phyloP scores from a whole-genome alignment of 1,140 invertebrate genomes.

The Caenorhabditis brenneri region DNA sequence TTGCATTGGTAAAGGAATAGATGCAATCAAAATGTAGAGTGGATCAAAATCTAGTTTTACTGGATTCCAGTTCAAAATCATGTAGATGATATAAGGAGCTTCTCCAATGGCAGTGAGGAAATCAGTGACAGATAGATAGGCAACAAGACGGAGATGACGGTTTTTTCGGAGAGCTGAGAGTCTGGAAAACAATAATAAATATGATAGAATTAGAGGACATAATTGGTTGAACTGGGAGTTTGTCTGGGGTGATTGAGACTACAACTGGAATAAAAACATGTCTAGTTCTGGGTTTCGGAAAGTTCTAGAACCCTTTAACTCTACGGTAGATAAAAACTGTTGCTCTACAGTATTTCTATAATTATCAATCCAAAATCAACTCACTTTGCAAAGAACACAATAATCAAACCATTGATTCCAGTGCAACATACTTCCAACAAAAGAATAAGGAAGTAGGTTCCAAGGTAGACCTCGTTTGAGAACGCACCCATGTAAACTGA shows the following conservation, averaged over 20 bases:
- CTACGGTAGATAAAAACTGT: no score
- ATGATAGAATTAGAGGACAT: no score
- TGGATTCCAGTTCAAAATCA: slow-evolving; percentile 25
- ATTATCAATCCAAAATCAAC: no score
- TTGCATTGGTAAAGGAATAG: neutral
- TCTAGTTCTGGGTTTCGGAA: no score
- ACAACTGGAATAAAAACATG: no score
- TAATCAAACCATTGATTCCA: neutral
- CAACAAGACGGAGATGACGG: neutral
- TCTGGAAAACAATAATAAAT: neutral
- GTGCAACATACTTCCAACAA: neutral
- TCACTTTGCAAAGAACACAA: neutral
- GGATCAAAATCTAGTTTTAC: neutral
- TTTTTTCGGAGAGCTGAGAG: neutral
- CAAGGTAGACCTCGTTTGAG: slow-evolving; percentile 8
- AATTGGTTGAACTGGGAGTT: no score
- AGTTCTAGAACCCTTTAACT: no score
- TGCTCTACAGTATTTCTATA: no score
- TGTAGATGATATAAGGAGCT: slow-evolving; percentile 10
- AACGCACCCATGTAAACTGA: slow-evolving; percentile 6
- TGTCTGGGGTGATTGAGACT: no score
- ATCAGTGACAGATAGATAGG: neutral
- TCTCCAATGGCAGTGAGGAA: neutral
- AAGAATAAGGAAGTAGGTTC: slow-evolving; percentile 7
- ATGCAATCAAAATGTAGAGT: neutral